Conservation (phyloP, 2,888 invertebrate genomes). For the Stictocephala bisonia region DNA sequence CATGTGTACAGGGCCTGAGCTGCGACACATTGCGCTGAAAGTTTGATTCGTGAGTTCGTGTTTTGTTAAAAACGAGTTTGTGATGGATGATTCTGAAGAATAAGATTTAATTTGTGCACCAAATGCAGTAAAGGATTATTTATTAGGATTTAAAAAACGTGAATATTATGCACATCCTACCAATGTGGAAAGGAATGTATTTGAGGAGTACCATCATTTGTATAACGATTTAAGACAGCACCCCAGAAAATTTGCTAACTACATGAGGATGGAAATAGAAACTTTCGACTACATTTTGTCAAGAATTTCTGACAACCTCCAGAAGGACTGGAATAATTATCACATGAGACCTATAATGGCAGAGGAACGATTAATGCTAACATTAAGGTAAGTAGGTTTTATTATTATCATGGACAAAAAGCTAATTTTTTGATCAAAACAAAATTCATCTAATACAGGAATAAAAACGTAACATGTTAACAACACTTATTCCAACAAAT, state of each 20-base stretch:
- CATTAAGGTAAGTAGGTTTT: no score
- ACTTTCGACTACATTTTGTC: not conserved
- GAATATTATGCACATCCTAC: slow-evolving; percentile 6
- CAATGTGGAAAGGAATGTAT: slow-evolving; percentile 4
- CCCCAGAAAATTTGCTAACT: not conserved
- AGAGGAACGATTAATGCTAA: slow-evolving; percentile 5
- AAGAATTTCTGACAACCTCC: not conserved
- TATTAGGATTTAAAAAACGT: no score
- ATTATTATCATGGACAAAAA: no score
- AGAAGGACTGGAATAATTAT: slow-evolving; percentile 1
- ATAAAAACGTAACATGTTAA: no score
- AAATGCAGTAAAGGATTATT: slow-evolving; percentile 2
- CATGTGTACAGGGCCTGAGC: no score
- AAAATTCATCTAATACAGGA: no score
- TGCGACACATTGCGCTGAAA: not conserved
- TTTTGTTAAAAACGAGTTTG: not conserved
- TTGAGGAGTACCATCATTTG: not conserved
- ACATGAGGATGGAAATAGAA: slow-evolving; percentile 4
- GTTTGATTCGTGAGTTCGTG: not conserved
- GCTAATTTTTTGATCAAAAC: no score
- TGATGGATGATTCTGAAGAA: slow-evolving; percentile 3
- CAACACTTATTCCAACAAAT: no score
- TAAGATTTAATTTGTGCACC: not conserved
- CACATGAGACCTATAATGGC: not conserved
- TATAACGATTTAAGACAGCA: slow-evolving; percentile 7